Conservation (phyloP, 2,797 vertebrate species). For the Bradypodion ventrale region DNA sequence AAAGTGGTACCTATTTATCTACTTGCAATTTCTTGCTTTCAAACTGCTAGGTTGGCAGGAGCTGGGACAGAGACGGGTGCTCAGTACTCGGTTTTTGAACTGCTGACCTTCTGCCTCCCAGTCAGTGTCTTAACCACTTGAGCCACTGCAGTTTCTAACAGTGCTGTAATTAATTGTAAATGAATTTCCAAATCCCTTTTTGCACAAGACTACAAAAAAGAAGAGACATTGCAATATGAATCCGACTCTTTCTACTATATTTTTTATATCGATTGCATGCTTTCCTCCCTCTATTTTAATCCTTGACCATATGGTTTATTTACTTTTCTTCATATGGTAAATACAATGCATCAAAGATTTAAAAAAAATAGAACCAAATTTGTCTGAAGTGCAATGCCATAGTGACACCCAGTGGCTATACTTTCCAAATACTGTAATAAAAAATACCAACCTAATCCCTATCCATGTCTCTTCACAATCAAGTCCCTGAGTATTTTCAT, state of each 20-base stretch:
- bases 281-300: not conserved
- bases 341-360: not conserved
- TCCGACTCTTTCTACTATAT: not conserved
- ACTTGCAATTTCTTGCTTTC: too few relatives aligned
- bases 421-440: not conserved
- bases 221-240: not conserved
- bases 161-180: not conserved
- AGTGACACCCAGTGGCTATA: not conserved
- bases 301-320: too few relatives aligned
- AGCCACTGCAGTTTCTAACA: too few relatives aligned
- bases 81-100: too few relatives aligned
- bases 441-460: not conserved
- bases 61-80: too few relatives aligned
- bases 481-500: not conserved
- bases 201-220: not conserved
- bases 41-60: too few relatives aligned
- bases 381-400: not conserved
- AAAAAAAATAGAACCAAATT: not conserved
- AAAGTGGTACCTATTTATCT: too few relatives aligned
- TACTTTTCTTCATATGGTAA: not conserved
- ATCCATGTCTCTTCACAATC: too few relatives aligned
- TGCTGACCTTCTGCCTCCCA: too few relatives aligned
- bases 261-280: not conserved
- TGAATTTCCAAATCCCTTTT: not conserved
- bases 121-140: too few relatives aligned